Conservation (phyloP, 2,888 invertebrate genomes). For the Rhingia campestris region DNA sequence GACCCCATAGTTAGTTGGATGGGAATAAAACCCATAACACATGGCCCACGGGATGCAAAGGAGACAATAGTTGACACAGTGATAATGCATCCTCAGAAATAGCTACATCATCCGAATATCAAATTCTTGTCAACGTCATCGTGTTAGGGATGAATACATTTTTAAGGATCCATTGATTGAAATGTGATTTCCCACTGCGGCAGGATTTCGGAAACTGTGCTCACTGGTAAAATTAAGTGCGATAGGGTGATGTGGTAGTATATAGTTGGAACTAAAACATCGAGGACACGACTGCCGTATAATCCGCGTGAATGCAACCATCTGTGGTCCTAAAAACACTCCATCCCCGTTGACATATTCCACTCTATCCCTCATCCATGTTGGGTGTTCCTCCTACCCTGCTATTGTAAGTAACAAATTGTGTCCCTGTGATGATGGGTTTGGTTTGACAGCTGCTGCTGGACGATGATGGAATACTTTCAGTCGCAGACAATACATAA, state of each 20-base stretch:
- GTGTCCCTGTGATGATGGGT: constrained; percentile 62
- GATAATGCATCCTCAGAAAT: constrained; percentile 17
- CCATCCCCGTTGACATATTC: constrained; percentile 45
- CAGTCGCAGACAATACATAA: constrained; percentile 24
- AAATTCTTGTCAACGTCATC: constrained; percentile 40
- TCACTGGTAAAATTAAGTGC: constrained; percentile 14
- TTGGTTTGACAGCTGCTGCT: constrained; percentile 69
- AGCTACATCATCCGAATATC: constrained; percentile 36
- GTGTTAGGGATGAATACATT: constrained; percentile 57
- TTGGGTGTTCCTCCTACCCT: constrained; percentile 15
- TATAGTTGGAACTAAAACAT: background rate
- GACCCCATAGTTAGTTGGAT: constrained; percentile 22
- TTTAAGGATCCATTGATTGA: constrained; percentile 69
- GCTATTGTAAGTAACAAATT: constrained; percentile 65
- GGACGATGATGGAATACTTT: constrained; percentile 70
- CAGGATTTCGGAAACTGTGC: constrained; percentile 18
- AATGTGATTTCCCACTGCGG: constrained; percentile 58
- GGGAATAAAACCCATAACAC: constrained; percentile 10
- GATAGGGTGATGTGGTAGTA: constrained; percentile 2
- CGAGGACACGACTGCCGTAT: background rate
- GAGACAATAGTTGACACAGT: constrained; percentile 54
- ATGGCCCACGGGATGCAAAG: constrained; percentile 15
- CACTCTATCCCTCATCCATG: background rate
- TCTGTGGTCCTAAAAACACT: constrained; percentile 64
- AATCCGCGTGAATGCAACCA: constrained; percentile 68